phyloP scores from a whole-genome alignment of 2,797 vertebrate genomes.

The Scyliorhinus canicula region DNA sequence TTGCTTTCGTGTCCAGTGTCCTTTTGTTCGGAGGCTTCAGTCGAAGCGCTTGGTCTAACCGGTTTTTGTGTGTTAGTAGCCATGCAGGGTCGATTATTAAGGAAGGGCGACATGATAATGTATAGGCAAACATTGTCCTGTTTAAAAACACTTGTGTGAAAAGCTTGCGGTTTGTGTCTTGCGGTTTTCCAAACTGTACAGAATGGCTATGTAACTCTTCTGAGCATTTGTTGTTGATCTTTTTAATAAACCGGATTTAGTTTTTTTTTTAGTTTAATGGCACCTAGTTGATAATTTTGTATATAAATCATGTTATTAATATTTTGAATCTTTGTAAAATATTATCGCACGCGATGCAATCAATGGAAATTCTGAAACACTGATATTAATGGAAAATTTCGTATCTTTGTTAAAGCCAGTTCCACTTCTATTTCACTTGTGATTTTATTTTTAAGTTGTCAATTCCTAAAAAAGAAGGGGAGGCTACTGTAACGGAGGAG shows the following conservation, averaged over 20 bases:
- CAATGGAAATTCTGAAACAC: neutral
- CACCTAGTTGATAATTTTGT: neutral
- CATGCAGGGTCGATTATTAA: constrained; percentile 1
- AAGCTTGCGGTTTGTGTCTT: neutral
- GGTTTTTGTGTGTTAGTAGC: neutral
- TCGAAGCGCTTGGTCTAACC: constrained; percentile 12
- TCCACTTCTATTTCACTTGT: neutral
- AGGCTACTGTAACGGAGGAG: neutral
- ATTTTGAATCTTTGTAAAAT: neutral
- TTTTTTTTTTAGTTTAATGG: neutral
- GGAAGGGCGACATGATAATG: neutral
- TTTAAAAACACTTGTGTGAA: neutral
- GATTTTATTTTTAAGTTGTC: neutral
- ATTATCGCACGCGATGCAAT: neutral
- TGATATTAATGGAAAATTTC: neutral
- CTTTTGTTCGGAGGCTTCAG: neutral
- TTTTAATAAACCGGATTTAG: neutral
- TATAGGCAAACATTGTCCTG: neutral
- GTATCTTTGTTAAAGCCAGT: neutral
- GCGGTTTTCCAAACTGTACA: neutral
- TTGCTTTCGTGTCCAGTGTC: neutral
- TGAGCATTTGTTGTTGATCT: neutral
- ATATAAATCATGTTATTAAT: neutral
- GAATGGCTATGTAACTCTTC: neutral
- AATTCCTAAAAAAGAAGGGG: neutral